These are phyloP conservation scores for Linepithema humile DNA, from an alignment of 1,140 invertebrate genomes.

Conservation along the genomic window DNA sequence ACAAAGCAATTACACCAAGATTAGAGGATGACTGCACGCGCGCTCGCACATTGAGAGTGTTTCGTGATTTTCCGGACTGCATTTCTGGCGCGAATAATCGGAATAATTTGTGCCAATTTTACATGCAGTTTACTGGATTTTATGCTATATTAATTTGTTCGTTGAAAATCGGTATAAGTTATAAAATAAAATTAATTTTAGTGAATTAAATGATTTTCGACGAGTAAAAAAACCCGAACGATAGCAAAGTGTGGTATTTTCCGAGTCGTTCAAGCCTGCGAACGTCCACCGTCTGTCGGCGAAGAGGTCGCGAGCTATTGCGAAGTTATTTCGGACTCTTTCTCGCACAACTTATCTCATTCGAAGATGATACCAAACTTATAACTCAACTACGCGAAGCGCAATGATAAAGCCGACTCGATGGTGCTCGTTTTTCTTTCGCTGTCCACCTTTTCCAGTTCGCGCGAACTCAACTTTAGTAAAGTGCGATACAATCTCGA, in stretches of 20 bases:
- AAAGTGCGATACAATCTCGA: slow-evolving; percentile 2
- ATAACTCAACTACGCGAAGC: slow-evolving; percentile 35
- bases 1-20: slow-evolving; percentile 46
- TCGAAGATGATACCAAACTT: slow-evolving; percentile 36
- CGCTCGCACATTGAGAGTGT: neutral
- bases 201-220: slow-evolving; percentile 20
- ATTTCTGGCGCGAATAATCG: neutral
- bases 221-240: neutral
- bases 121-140: no score
- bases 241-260: neutral
- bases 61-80: neutral
- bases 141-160: no score
- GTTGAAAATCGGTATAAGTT: neutral
- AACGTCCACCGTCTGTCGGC: neutral
- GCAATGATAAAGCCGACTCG: slow-evolving; percentile 22
- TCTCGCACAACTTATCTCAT: slow-evolving; percentile 37
- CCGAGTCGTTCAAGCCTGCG: neutral
- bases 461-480: neutral
- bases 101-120: neutral
- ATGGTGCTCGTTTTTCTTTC: neutral
- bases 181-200: no score
- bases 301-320: neutral
- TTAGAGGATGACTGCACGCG: slow-evolving; percentile 18
- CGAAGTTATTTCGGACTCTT: slow-evolving; percentile 39
- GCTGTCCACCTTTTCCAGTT: neutral